Base-by-base conservation (phyloP, 2,113 vertebrate genomes). In the Donacobius atricapilla region DNA sequence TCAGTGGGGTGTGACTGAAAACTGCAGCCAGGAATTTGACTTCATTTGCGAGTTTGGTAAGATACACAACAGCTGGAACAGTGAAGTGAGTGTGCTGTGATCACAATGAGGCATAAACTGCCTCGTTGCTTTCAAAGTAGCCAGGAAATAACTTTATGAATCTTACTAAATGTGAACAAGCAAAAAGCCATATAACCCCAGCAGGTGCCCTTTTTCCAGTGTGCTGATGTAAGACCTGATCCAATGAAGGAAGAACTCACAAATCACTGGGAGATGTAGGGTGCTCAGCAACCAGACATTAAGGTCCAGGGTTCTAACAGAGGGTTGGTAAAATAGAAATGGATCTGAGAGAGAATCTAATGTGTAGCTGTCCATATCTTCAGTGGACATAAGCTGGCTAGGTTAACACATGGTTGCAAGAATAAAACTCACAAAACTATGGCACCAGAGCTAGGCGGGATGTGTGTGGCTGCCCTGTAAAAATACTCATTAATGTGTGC, bases 41-140 rank as follows among this genome's bases (percentile, higher is more conserved):
- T 99, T 99, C 63, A 97, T 99, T 94, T 99, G 99, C 10, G 96
- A 99, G 96, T 99, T 99, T 97, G 99, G 99, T 99, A 96, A 95
- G 97, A 54, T 10, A 60, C 15, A 53, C 40, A 56, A n/a, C 39
- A 76, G 65, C n/a, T 54, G 72, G 40, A 84, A 69, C 31, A 37
- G 63, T 25, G 11, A 75, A 69, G 23, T 31, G 60, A 94, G n/a
- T 48, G 35, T 83, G 60, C 51, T 2, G 0, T 53, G 37, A 69
- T 78, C 80, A 60, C n/a, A 48, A 15, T 33, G 42, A n/a, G 31
- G 47, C 65, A 57, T 57, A 37, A 89, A 75, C 19, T 64, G 70
- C 30, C 53, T 57, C 50, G 15, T 27, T 79, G 70, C 39, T 78
- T 83, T 72, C 77, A 45, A 57, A 84, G 76, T n/a, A 56, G 10